Percentiles rank a stretch among this genome's conserved stretches.
These are phyloP conservation scores for Lepisosteus osseus DNA, from an alignment of 2,113 vertebrate species.

Conservation along the genomic window DNA sequence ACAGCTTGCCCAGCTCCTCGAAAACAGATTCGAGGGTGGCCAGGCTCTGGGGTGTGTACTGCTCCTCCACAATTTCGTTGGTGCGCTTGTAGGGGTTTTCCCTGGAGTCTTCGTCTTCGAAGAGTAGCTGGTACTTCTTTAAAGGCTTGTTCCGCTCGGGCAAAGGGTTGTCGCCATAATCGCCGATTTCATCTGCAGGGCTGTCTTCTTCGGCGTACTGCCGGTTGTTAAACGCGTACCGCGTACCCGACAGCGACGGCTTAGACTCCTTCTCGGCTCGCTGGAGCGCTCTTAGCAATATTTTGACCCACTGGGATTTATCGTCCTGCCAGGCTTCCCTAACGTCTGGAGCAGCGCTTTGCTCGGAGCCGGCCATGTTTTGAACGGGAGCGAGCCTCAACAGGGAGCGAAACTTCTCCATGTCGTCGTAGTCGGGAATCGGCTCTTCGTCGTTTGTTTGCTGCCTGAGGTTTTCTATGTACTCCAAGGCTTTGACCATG, in stretches of 20 bases:
- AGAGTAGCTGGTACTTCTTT: conserved; percentile 66
- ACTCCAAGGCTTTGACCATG: conserved; percentile 90
- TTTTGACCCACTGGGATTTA: conserved; percentile 79
- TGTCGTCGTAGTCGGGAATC: conserved; percentile 60
- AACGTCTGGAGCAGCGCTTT: conserved; percentile 48
- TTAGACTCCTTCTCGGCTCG: conserved; percentile 75
- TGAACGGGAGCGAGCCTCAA: conserved; percentile 66
- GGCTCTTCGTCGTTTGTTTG: conserved; percentile 73
- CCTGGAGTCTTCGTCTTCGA: conserved; percentile 78
- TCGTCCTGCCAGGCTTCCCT: conserved; percentile 71
- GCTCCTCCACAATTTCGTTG: conserved; percentile 90
- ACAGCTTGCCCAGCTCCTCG: conserved; percentile 85
- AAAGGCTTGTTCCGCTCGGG: conserved; percentile 61
- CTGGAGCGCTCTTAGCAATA: conserved; percentile 78
- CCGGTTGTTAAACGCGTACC: conserved; percentile 51
- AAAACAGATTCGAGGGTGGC: conserved; percentile 91
- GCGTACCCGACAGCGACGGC: conserved; percentile 58
- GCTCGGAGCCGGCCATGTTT: conserved; percentile 68
- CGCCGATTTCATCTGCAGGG: conserved; percentile 50
- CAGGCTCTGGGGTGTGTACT: conserved; percentile 90
- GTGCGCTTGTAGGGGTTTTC: conserved; percentile 87
- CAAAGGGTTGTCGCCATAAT: conserved; percentile 77
- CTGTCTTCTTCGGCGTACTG: conserved; percentile 62
- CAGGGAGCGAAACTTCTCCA: conserved; percentile 55
- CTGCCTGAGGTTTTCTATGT: conserved; percentile 85